Conservation (phyloP, 2,113 vertebrate species). For the Oceanodroma tethys region DNA sequence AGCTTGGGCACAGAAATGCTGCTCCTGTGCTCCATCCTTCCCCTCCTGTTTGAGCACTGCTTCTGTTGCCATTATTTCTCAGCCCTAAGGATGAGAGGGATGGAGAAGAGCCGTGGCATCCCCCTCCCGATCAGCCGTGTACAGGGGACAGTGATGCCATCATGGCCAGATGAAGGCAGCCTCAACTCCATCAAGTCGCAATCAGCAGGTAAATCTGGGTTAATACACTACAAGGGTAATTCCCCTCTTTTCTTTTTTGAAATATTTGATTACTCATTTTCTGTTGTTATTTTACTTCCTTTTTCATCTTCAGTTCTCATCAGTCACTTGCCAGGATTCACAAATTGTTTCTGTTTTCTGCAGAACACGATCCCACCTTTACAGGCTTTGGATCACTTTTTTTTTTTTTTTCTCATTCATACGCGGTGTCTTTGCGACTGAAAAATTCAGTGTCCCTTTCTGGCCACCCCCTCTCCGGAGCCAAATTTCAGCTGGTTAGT, state of each 20-base stretch:
- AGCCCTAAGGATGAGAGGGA: not conserved
- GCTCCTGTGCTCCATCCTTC: not conserved
- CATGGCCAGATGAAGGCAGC: not conserved
- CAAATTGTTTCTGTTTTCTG: not conserved
- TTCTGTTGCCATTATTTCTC: not conserved
- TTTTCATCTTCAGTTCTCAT: not conserved
- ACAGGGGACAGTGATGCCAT: fast-evolving
- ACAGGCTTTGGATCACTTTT: not conserved
- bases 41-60: not conserved
- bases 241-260: not conserved
- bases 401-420: not conserved
- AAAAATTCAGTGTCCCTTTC: not conserved
- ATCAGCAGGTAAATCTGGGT: not conserved
- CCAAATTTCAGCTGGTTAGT: not conserved
- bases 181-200: not conserved
- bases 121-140: fast-evolving
- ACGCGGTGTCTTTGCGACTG: fast-evolving
- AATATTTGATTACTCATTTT: not conserved
- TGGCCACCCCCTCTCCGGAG: not conserved
- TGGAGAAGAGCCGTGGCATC: fast-evolving
- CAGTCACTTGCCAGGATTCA: not conserved
- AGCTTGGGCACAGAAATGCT: not conserved
- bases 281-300: not conserved
- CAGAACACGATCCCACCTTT: not conserved
- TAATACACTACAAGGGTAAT: not conserved